Percentiles rank a stretch among this genome's conserved stretches.
Evolutionary conservation across 2,113 vertebrate genomes (phyloP).

Genomic region (Xiphophorus maculatus): DNA sequence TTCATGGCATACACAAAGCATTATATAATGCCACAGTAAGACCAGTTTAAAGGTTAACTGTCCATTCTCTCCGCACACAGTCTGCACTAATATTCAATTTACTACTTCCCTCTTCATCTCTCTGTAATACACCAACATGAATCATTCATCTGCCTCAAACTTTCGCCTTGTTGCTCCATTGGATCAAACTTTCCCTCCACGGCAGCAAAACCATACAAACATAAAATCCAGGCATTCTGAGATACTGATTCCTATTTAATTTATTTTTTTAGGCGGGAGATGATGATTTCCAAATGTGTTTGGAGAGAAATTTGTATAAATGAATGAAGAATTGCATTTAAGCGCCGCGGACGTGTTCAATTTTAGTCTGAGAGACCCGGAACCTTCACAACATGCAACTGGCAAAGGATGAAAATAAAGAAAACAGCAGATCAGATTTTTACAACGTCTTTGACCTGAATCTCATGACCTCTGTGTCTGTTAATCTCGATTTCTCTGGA

Average conservation of each 20-base stretch:
- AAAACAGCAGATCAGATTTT: neutral
- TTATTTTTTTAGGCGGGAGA: neutral
- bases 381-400: neutral
- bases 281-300: too few relatives aligned
- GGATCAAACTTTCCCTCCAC: neutral
- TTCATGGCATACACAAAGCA: neutral
- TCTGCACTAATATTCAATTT: constrained; percentile 7
- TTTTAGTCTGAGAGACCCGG: neutral
- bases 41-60: constrained; percentile 21
- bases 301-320: neutral
- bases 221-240: neutral
- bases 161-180: neutral
- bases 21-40: constrained; percentile 8
- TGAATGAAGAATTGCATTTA: neutral
- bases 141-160: constrained; percentile 16
- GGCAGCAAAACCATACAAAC: neutral
- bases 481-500: neutral
- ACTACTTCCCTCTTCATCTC: neutral
- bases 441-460: neutral
- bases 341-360: neutral
- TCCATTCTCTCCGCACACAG: constrained; percentile 2
- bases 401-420: neutral
- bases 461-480: neutral
- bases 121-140: constrained; percentile 9
- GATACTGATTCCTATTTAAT: neutral